Base-by-base conservation (phyloP, 2,888 invertebrate species). In the Mycalesis mineus region DNA sequence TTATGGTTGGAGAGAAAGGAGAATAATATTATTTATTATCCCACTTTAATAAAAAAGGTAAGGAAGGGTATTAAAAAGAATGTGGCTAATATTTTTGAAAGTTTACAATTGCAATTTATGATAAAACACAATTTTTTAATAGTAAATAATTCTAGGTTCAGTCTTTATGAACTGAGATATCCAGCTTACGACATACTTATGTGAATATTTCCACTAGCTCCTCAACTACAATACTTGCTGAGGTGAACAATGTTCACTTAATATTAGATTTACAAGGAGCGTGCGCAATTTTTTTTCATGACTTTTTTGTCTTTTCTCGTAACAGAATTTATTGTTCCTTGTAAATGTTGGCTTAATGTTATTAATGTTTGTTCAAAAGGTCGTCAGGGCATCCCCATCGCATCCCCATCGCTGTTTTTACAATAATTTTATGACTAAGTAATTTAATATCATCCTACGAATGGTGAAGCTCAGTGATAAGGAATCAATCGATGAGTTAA, bases 171-270 rank as follows among this genome's bases (percentile, higher is more conserved):
- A n/a, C n/a, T n/a, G 22, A 22, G 2, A 22, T 5, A 4, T 5
- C 5, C 22, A 22, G 2, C 5, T 22, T 22, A 22, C 22, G 22
- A 22, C 2, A 5, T 22, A 22, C 22, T 5, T 22, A 22, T 22
- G 22, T 4, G 3, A 22, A 22, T 22, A 9, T 36, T 6, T 7
- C 33, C n/a, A 36, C n/a, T 7, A 17, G 22, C 22, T 36, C 36
- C 8, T 49, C 7, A 1, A 37, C 17, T 13, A 36, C 68, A 67
- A 62, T 51, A 57, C 40, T 45, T 44, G 39, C 44, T 41, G 31
- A 54, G 40, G 52, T 41, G 52, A 57, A 57, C 52, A 57, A 48
- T 52, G 40, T 52, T 52, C 52, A 44, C 47, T 52, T 52, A 51
- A 57, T 57, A 52, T 57, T 52, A 57, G 40, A 57, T 57, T 56